Percentiles rank a stretch among this genome's conserved stretches.
These are phyloP conservation scores for Syrmaticus mikado DNA, from an alignment of 2,113 vertebrate genomes.

Conservation along the genomic window DNA sequence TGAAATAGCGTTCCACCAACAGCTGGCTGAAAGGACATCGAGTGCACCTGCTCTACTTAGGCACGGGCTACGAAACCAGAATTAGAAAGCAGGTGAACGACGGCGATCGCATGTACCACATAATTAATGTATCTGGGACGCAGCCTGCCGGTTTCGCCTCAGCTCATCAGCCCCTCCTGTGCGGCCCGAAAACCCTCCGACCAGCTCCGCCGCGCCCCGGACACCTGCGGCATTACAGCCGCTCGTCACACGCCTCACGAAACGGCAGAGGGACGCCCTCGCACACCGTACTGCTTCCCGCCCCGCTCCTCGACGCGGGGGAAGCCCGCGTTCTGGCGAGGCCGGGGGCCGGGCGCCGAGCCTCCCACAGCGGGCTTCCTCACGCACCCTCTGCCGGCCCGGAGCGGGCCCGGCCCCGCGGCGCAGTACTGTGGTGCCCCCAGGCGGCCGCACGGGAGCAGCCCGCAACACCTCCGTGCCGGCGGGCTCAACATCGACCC, in stretches of 20 bases:
- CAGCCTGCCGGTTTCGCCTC: background rate
- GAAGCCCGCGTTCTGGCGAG: rapidly evolving
- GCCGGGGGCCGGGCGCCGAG: background rate
- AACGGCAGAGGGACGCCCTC: background rate
- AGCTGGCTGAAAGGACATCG: background rate
- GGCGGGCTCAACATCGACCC: background rate
- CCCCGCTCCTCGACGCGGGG: rapidly evolving
- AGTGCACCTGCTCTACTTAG: rapidly evolving
- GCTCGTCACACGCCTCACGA: background rate
- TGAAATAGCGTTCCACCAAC: background rate
- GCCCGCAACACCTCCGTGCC: background rate
- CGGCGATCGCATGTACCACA: rapidly evolving
- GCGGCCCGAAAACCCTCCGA: background rate
- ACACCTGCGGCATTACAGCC: rapidly evolving
- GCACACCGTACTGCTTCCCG: background rate
- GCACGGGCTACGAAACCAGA: background rate
- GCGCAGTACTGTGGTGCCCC: background rate
- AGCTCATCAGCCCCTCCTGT: background rate
- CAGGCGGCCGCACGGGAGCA: background rate
- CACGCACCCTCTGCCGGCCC: background rate
- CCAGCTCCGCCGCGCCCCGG: background rate
- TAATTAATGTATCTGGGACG: background rate
- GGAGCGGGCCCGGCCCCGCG: background rate
- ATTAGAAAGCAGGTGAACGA: background rate
- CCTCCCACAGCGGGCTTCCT: rapidly evolving